A percentile compares a stretch with the other conserved stretches of the same genome.
These are phyloP conservation scores for Anodontia alba DNA, from an alignment of 2,888 invertebrate species.

Conservation along the genomic window DNA sequence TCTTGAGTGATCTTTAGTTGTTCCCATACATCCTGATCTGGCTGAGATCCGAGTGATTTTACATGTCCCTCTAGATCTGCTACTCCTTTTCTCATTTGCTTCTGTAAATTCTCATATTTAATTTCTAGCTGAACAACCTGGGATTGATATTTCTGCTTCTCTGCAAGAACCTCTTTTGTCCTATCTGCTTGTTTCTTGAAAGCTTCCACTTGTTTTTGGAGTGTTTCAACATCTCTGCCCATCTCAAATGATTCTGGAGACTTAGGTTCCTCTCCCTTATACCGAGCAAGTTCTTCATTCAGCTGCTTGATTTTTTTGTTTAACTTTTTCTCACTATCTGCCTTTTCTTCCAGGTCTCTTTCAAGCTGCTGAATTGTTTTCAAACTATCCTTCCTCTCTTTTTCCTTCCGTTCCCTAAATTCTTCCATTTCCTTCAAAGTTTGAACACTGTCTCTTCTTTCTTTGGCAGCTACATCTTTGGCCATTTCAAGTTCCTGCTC, in stretches of 20 bases:
- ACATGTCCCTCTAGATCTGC: constrained; percentile 51
- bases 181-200: constrained; percentile 54
- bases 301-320: constrained; percentile 57
- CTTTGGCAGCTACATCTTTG: constrained; percentile 50
- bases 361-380: constrained; percentile 56
- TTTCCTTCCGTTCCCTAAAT: constrained; percentile 53
- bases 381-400: constrained; percentile 45
- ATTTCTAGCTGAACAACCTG: constrained; percentile 57
- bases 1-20: constrained; percentile 65
- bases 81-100: constrained; percentile 52
- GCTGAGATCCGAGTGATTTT: constrained; percentile 37
- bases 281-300: constrained; percentile 47
- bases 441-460: constrained; percentile 56
- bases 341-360: constrained; percentile 46
- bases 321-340: constrained; percentile 40
- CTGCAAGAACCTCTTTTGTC: constrained; percentile 55
- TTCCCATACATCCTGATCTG: constrained; percentile 53
- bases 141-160: constrained; percentile 59
- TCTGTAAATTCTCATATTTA: constrained; percentile 51
- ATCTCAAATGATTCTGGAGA: constrained; percentile 58
- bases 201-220: constrained; percentile 56
- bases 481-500: constrained; percentile 47
- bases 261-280: constrained; percentile 8
- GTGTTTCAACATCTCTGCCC: constrained; percentile 53
- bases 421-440: constrained; percentile 57